A percentile compares a stretch with the other conserved stretches of the same genome.
Evolutionary conservation across 2,113 vertebrate species (phyloP).

Genomic region (Trachemys scripta): DNA sequence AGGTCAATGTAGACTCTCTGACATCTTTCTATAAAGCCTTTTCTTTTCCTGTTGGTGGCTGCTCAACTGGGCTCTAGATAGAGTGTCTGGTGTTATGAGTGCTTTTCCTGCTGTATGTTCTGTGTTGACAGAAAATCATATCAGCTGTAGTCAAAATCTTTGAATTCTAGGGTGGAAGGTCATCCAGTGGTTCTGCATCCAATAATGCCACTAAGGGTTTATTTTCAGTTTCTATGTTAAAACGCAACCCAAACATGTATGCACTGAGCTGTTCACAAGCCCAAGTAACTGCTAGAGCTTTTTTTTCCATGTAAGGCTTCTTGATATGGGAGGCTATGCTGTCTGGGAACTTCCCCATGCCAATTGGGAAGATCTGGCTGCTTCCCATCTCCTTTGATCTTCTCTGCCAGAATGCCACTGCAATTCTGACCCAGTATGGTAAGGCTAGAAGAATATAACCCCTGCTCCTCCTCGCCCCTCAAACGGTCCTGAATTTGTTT

Average conservation of each 20-base stretch:
- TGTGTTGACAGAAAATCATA: neutral
- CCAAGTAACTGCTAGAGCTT: neutral
- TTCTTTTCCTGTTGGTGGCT: neutral
- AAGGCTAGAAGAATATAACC: neutral
- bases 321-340: neutral
- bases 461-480: neutral
- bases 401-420: constrained; percentile 34
- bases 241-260: neutral
- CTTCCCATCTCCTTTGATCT: constrained; percentile 36
- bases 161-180: neutral
- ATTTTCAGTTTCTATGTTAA: neutral
- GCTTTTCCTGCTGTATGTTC: neutral
- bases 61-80: neutral
- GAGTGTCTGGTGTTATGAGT: neutral
- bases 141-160: neutral
- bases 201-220: neutral
- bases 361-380: constrained; percentile 6
- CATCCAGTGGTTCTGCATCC: neutral
- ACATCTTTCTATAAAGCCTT: neutral
- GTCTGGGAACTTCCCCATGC: constrained; percentile 8
- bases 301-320: neutral
- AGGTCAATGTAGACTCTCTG: neutral
- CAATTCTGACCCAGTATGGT: constrained; percentile 16
- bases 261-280: neutral
- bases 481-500: neutral